These are phyloP conservation scores for Leptobrachium ailaonicum DNA, from an alignment of 2,113 vertebrate species.

Conservation along the genomic window DNA sequence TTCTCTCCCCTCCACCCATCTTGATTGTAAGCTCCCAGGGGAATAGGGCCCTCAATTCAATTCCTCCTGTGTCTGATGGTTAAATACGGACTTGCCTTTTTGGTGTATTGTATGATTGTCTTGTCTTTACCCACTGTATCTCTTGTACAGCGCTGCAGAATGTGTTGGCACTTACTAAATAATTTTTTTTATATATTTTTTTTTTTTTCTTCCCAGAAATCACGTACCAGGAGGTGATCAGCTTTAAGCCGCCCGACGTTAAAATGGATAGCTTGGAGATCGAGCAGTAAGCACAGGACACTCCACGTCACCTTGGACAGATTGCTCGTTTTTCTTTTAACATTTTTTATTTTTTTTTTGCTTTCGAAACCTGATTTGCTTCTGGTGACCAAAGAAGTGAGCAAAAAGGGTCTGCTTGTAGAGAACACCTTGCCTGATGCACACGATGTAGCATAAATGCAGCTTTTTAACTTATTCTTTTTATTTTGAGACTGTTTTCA, in stretches of 20 bases:
- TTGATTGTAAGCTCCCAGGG: too few species aligned
- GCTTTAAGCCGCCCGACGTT: constrained; percentile 80
- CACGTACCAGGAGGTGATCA: constrained; percentile 88
- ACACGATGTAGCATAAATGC: not conserved
- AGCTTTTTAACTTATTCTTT: too few species aligned
- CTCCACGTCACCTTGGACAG: not conserved
- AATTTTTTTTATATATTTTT: constrained; percentile 15
- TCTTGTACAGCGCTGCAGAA: too few species aligned
- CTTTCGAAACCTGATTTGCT: constrained; percentile 15
- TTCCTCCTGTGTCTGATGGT: too few species aligned
- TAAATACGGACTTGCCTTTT: too few species aligned
- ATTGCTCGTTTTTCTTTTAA: not conserved
- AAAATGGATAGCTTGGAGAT: constrained; percentile 82
- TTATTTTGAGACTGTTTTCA: not conserved
- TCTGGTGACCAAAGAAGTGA: constrained; percentile 38
- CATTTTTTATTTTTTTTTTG: too few species aligned
- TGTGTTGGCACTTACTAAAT: too few species aligned
- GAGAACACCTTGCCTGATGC: not conserved
- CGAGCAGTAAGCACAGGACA: constrained; percentile 70
- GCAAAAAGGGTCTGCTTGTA: not conserved
- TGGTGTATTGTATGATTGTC: too few species aligned
- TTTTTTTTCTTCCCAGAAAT: constrained; percentile 71
- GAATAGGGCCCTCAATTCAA: too few species aligned
- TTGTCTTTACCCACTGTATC: too few species aligned
- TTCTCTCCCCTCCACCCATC: too few species aligned